Evolutionary conservation across 2,113 vertebrate genomes (phyloP).

Genomic region (Lophochroa leadbeateri): DNA sequence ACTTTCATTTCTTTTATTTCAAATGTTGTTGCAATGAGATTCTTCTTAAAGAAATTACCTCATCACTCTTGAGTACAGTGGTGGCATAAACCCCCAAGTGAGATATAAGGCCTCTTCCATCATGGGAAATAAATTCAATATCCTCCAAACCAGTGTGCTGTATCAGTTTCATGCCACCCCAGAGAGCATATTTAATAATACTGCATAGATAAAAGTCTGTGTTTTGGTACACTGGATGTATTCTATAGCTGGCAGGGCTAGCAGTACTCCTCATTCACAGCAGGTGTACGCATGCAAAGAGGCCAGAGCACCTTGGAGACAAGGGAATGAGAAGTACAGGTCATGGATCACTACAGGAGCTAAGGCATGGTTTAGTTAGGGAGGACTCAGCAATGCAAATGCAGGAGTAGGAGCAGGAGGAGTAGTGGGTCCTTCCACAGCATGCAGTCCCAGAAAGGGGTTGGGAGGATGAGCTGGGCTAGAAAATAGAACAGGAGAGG

Average conservation of each 20-base stretch:
- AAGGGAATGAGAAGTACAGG: background rate
- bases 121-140: constrained; percentile 31
- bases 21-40: background rate
- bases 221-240: background rate
- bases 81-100: background rate
- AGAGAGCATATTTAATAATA: background rate
- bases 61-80: background rate
- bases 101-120: background rate
- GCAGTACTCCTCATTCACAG: background rate
- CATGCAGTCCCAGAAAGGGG: background rate
- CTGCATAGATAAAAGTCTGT: background rate
- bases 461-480: background rate
- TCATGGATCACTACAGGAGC: background rate
- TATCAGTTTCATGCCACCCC: background rate
- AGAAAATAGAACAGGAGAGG: background rate
- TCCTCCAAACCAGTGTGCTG: background rate
- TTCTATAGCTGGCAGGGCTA: background rate
- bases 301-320: background rate
- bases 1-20: constrained; percentile 41
- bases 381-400: background rate
- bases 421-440: background rate
- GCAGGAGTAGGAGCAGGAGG: background rate
- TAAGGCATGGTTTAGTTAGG: background rate
- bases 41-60: constrained; percentile 22
- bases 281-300: background rate